Percentiles rank a stretch among this genome's conserved stretches.
Evolutionary conservation across 2,113 vertebrate species (phyloP).

Genomic region (Takifugu flavidus): DNA sequence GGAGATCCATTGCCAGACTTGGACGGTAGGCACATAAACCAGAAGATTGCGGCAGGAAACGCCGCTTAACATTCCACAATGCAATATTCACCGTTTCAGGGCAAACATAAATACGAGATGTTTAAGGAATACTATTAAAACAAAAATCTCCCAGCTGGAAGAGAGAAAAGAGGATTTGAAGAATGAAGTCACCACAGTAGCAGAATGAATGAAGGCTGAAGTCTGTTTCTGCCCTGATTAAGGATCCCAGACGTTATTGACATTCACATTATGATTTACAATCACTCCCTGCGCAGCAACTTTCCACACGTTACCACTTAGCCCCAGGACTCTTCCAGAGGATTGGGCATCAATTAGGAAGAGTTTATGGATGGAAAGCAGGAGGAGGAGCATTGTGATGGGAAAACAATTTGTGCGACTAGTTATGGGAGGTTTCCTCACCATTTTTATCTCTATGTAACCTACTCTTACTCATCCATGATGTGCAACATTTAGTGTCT

Average conservation of each 20-base stretch:
- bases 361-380: neutral
- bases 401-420: too few species aligned
- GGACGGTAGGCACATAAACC: conserved; percentile 14
- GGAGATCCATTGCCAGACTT: conserved; percentile 25
- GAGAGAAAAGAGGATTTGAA: too few species aligned
- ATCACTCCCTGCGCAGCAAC: neutral
- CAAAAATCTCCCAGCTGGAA: conserved; percentile 11
- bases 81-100: conserved; percentile 17
- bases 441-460: too few species aligned
- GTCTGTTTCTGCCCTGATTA: neutral
- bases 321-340: too few species aligned
- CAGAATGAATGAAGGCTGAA: neutral
- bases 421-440: too few species aligned
- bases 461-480: too few species aligned
- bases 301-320: neutral
- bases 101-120: conserved; percentile 14
- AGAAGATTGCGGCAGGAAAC: conserved; percentile 23
- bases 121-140: conserved; percentile 18
- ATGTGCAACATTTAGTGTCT: too few species aligned
- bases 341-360: neutral
- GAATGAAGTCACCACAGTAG: neutral
- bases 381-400: neutral
- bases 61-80: conserved; percentile 11
- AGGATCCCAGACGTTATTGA: neutral
- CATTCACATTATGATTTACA: neutral